A percentile compares a stretch with the other conserved stretches of the same genome.
phyloP scores from a whole-genome alignment of 2,797 vertebrate genomes.

The Emydoidea blandingii region DNA sequence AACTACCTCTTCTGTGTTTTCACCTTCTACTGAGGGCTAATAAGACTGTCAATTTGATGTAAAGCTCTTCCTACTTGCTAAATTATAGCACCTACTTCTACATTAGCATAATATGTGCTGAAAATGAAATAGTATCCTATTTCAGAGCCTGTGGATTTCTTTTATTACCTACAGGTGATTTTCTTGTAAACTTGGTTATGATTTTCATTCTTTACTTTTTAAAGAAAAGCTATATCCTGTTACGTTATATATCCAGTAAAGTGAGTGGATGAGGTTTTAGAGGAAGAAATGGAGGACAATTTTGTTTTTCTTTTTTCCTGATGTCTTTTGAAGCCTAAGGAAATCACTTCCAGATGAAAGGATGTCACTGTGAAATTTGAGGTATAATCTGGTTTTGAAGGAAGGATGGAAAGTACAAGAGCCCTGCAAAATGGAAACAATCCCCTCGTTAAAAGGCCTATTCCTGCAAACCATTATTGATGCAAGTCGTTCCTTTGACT shows the following conservation, averaged over 20 bases:
- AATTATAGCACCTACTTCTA: slow-evolving; percentile 62
- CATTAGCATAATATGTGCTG: slow-evolving; percentile 27
- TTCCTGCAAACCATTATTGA: not conserved
- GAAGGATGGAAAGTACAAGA: not conserved
- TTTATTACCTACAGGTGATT: slow-evolving; percentile 55
- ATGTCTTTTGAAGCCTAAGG: not conserved
- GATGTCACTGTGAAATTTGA: not conserved
- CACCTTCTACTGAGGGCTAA: slow-evolving; percentile 54
- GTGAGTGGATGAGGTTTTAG: slow-evolving; percentile 27
- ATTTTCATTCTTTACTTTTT: not conserved
- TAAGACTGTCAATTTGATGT: slow-evolving; percentile 66
- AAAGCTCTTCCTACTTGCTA: slow-evolving; percentile 50
- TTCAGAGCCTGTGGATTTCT: slow-evolving; percentile 50
- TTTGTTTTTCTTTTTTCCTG: not conserved
- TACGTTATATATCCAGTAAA: not conserved
- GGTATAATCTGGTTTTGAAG: not conserved
- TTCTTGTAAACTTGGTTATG: slow-evolving; percentile 14
- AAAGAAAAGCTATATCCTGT: not conserved
- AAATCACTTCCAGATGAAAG: not conserved
- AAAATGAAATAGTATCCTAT: slow-evolving; percentile 63
- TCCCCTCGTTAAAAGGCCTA: not conserved
- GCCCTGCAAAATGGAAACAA: not conserved
- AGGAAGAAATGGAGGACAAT: not conserved
- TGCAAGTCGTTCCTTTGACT: not conserved
- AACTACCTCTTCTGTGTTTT: slow-evolving; percentile 38